phyloP scores from a whole-genome alignment of 2,797 vertebrate species.

The Oreonectes daqikongensis region DNA sequence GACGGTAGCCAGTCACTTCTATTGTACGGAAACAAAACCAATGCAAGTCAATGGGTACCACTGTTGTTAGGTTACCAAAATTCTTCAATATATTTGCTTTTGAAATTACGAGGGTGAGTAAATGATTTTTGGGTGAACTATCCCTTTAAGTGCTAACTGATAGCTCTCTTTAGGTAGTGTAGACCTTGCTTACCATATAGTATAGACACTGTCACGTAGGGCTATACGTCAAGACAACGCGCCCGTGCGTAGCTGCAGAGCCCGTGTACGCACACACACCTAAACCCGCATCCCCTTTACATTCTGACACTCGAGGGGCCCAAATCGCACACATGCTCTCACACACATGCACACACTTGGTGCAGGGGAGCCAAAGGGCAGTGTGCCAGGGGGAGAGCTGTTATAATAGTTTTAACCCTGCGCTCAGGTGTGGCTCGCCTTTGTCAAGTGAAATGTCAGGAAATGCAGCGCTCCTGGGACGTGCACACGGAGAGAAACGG shows the following conservation, averaged over 20 bases:
- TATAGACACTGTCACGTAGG: not conserved
- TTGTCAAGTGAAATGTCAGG: slow-evolving; percentile 83
- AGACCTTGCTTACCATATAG: slow-evolving; percentile 8
- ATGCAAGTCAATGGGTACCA: too few species aligned
- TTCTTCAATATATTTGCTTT: too few species aligned
- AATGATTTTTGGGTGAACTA: too few species aligned
- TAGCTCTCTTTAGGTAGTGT: not conserved
- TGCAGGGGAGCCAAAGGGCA: slow-evolving; percentile 73
- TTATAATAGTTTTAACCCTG: slow-evolving; percentile 82
- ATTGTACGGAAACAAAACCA: too few species aligned
- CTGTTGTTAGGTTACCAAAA: too few species aligned
- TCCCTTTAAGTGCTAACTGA: not conserved
- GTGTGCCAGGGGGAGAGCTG: slow-evolving; percentile 71
- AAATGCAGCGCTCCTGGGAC: slow-evolving; percentile 73
- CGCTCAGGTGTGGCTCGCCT: slow-evolving; percentile 78
- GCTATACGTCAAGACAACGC: slow-evolving; percentile 17
- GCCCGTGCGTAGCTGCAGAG: slow-evolving; percentile 6
- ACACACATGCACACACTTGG: slow-evolving; percentile 58
- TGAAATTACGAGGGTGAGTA: too few species aligned
- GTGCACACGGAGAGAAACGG: slow-evolving; percentile 48
- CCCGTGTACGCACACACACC: slow-evolving; percentile 33
- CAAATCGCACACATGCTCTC: slow-evolving; percentile 43
- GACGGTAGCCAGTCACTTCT: too few species aligned
- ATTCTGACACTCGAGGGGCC: slow-evolving; percentile 35
- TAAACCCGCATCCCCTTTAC: slow-evolving; percentile 34